phyloP scores from a whole-genome alignment of 2,888 invertebrate species.

The Morinoia aosen region DNA sequence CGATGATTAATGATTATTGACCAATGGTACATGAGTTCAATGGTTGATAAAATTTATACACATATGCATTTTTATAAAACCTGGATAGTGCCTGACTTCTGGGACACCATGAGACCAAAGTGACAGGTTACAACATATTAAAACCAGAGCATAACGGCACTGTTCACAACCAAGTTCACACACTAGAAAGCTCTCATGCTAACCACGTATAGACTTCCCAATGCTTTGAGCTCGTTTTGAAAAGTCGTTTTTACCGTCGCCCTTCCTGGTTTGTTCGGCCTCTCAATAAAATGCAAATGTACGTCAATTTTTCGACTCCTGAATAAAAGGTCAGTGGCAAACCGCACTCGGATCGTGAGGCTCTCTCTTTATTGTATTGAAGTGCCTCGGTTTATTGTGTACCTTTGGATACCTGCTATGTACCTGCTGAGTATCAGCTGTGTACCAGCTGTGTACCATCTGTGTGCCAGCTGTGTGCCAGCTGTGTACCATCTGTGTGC shows the following conservation, averaged over 20 bases:
- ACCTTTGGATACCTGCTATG: neutral
- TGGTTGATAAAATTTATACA: no score
- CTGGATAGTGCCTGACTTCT: no score
- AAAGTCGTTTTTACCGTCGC: neutral
- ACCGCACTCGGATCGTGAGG: neutral
- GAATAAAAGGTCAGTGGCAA: neutral
- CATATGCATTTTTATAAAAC: no score
- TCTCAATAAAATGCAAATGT: slow-evolving; percentile 31
- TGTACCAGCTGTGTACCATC: no score
- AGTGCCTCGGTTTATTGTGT: no score
- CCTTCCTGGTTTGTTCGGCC: neutral
- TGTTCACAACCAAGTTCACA: neutral
- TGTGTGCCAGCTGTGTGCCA: no score
- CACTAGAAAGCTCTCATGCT: neutral
- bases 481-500: no score
- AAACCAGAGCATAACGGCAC: no score
- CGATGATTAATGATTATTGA: no score
- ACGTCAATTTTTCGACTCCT: neutral
- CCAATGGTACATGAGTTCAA: no score
- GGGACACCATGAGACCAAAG: no score
- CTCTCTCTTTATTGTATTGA: neutral
- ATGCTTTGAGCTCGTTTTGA: neutral
- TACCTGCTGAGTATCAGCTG: neutral
- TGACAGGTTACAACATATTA: no score
- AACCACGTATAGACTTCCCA: neutral